Base-by-base conservation (phyloP, 2,113 vertebrate species). In the Nycticryphes semicollaris region DNA sequence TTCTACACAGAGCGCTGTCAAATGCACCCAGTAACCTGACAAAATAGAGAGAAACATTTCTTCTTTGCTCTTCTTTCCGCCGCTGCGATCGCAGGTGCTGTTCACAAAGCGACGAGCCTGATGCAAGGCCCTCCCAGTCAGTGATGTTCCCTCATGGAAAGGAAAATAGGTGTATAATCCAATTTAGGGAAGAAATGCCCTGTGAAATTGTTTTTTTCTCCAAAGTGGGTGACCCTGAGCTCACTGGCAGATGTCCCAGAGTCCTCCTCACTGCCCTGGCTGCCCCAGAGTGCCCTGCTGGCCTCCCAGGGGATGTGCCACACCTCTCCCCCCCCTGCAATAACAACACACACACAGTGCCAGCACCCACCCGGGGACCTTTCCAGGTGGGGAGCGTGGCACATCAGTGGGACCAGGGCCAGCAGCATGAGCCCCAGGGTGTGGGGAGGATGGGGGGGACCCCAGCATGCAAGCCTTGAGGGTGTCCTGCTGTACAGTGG, bases 361-460 rank as follows among this genome's bases (percentile, higher is more conserved):
- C 47, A 87, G 48, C 66, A 56, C 4, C 35, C 27, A 12, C 14
- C 10, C 41, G 3, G 51, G 76, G 25, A 33, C 27, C 11, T 11
- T 2, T 31, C 23, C 27, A 27, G 66, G 60, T 13, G 9, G 15
- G 2, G 56, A 27, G 35, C 1, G 0, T 0, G 59, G 75, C 82
- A 64, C 48, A 31, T 9, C 31, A 3, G n/a, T 0, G 47, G 33
- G 18, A 33, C 3, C 0, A 1, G 48, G 21, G 35, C 3, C 0
- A 0, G 43, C 64, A 45, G n/a, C 0, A 2, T 8, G 37, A 72
- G 35, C 35, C 37, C 57, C 0, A 5, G 21, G 23, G 4, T 1
- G 1, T 0, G 3, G 18, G 15, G n/a, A 45, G 24, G 6, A 57
- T 1, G 30, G 5, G 22, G 50, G 43, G 7, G 18, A 43, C 10